Percentiles rank a stretch among this genome's conserved stretches.
These are phyloP conservation scores for Gouania willdenowi DNA, from an alignment of 2,797 vertebrate genomes.

Conservation along the genomic window DNA sequence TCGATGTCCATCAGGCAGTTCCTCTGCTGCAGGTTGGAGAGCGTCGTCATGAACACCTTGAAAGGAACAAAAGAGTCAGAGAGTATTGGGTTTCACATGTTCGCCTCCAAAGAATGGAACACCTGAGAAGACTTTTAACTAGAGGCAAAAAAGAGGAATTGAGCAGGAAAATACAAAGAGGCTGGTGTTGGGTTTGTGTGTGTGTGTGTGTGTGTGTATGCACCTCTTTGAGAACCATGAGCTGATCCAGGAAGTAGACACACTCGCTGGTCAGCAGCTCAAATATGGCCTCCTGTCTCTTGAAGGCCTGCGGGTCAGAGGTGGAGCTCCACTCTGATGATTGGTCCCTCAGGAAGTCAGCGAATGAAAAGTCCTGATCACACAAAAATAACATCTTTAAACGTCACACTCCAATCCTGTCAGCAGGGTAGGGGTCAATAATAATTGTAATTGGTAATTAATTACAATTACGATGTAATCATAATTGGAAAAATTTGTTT, in stretches of 20 bases:
- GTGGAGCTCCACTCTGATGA: constrained; percentile 52
- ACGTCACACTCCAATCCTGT: too few species aligned
- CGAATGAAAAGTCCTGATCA: constrained; percentile 79
- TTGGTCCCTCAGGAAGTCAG: constrained; percentile 77
- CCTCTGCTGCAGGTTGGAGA: constrained; percentile 78
- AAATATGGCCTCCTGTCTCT: constrained; percentile 83
- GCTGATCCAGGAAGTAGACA: constrained; percentile 90
- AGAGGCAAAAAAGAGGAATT: constrained; percentile 4
- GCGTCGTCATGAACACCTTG: constrained; percentile 85
- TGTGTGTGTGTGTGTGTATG: not conserved
- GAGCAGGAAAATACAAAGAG: constrained; percentile 28
- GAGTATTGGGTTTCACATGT: constrained; percentile 27
- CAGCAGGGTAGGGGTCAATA: too few species aligned
- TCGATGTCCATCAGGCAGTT: constrained; percentile 83
- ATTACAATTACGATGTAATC: too few species aligned
- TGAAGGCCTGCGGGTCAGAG: constrained; percentile 54
- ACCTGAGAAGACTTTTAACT: constrained; percentile 8
- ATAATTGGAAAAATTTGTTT: too few species aligned
- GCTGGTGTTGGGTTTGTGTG: constrained; percentile 29
- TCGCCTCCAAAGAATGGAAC: constrained; percentile 2
- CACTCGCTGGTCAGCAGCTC: constrained; percentile 92
- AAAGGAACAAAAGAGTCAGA: constrained; percentile 29
- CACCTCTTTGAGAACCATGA: constrained; percentile 92
- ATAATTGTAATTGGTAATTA: too few species aligned
- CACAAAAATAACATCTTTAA: too few species aligned